Evolutionary conservation across 2,113 vertebrate species (phyloP).

Genomic region (Eira barbara): DNA sequence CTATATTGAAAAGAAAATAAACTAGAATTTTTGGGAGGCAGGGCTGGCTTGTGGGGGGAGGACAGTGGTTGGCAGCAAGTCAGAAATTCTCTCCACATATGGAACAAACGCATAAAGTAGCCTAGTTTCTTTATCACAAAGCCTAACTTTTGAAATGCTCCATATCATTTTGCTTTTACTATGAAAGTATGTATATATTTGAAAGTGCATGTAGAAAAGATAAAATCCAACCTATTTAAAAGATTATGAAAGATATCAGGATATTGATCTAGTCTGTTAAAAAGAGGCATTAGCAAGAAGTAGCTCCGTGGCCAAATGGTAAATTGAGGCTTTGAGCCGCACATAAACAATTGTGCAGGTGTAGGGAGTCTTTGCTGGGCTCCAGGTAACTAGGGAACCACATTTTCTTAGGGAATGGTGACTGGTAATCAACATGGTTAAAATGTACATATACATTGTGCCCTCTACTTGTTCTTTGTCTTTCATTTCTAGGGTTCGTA

Average conservation of each 20-base stretch:
- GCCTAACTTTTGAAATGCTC: background rate
- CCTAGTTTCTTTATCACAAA: background rate
- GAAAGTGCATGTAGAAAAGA: background rate
- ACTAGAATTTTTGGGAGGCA: background rate
- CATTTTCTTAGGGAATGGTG: background rate
- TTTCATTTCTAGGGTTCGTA: background rate
- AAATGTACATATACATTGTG: background rate
- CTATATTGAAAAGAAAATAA: background rate
- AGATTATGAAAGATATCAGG: background rate
- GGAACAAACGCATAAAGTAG: background rate
- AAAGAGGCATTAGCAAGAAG: background rate
- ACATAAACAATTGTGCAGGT: background rate
- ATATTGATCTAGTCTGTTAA: background rate
- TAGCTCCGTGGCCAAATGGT: background rate
- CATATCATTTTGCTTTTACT: background rate
- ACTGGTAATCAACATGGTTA: too few species aligned
- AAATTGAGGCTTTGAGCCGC: background rate
- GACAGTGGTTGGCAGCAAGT: background rate
- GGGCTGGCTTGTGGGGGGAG: background rate
- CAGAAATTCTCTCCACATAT: background rate
- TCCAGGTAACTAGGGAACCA: background rate
- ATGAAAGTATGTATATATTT: background rate
- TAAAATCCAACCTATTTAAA: background rate
- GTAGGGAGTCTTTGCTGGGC: background rate
- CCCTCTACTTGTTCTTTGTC: background rate